Base-by-base conservation (phyloP, 2,888 invertebrate species). In the Antheraea assamensis region DNA sequence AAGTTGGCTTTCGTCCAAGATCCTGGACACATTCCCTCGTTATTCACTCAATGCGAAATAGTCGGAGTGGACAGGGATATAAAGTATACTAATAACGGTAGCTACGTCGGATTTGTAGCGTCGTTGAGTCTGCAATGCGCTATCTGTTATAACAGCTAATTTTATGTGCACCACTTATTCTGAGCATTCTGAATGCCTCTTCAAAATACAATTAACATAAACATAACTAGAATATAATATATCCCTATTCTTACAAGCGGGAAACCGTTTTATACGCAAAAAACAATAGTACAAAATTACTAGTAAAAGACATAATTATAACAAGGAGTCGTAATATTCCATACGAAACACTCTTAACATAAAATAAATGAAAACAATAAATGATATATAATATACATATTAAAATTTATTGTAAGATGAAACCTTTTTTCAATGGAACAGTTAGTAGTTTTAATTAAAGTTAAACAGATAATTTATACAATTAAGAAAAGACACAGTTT, bases 41-140 rank as follows among this genome's bases (percentile, higher is more conserved):
- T 90, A 88, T 89, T 91, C 90, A 90, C 90, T 91, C 88, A 82
- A 85, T 87, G 90, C 87, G 85, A 89, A 90, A 92, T 91, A 89
- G 87, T 85, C 87, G 78, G 78, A 89, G 87, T 85, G 87, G 78
- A 78, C 82, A 76, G 82, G 82, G 80, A 87, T 86, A 88, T 87
- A 90, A 88, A 89, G 84, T 81, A 84, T 84, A 87, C 88, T 88
- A 88, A 88, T 86, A 88, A 88, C 87, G 87, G 78, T 73, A 72
- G 82, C 89, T 92, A 92, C 89, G 90, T 90, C 85, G 83, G 42
- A 88, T 85, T 72, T 76, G 81, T 78, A 91, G 91, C 92, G 92
- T 87, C 92, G 80, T 70, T 80, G 84, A 86, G 92, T 92, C 92
- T 93, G 84, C 81, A 78, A 75, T 77, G 75, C 74, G 77, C 75